Evolutionary conservation across 2,113 vertebrate genomes (phyloP).

Genomic region (Caretta caretta): DNA sequence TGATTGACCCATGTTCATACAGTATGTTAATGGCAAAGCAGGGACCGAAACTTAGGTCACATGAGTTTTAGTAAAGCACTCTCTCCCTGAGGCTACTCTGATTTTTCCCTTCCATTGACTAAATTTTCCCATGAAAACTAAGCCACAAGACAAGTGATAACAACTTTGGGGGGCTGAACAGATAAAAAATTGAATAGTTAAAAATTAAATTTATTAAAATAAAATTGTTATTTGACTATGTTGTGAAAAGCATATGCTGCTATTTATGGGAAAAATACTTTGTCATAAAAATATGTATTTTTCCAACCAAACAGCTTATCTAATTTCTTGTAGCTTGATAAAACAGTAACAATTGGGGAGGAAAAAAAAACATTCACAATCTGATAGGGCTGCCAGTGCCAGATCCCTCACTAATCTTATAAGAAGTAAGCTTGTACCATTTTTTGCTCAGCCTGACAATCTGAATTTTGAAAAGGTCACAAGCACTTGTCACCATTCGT

Average conservation of each 20-base stretch:
- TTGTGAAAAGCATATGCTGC: not conserved
- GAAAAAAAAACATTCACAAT: not conserved
- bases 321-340: not conserved
- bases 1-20: not conserved
- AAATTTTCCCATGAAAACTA: not conserved
- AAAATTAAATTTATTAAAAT: slow-evolving; percentile 1
- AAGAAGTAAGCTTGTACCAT: not conserved
- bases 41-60: not conserved
- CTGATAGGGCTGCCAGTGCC: not conserved
- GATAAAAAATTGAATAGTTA: not conserved
- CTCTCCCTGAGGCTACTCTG: not conserved
- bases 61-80: not conserved
- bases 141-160: not conserved
- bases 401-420: not conserved
- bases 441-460: not conserved
- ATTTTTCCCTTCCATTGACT: not conserved
- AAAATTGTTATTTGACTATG: not conserved
- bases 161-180: not conserved
- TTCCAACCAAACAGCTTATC: slow-evolving; percentile 6
- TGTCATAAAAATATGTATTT: not conserved
- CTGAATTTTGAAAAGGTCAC: not conserved
- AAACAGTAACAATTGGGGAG: slow-evolving; percentile 5
- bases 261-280: not conserved
- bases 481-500: not conserved
- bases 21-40: not conserved